Evolutionary conservation across 2,888 invertebrate species (phyloP).

Genomic region (Metopia argyrocephala): DNA sequence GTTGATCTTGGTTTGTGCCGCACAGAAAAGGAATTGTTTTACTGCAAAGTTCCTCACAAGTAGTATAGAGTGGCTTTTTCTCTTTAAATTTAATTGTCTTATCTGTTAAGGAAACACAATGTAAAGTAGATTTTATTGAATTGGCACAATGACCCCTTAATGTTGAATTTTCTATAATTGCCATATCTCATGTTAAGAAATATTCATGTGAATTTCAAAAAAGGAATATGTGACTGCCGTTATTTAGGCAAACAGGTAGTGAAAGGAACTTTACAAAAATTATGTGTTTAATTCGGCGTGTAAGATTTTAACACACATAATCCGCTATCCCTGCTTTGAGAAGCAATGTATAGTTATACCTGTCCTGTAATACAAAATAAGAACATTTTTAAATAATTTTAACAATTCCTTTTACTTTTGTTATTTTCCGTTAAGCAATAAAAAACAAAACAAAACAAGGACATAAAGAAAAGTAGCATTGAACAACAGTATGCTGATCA

Average conservation of each 20-base stretch:
- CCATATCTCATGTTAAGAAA: slow-evolving; percentile 24
- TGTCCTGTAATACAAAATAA: too few relatives aligned
- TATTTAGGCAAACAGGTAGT: background rate
- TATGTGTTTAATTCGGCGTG: background rate
- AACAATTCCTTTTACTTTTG: too few relatives aligned
- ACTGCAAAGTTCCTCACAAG: too few relatives aligned
- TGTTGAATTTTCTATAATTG: slow-evolving; percentile 36
- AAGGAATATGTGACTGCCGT: too few relatives aligned
- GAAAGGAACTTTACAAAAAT: slow-evolving; percentile 11
- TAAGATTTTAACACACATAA: too few relatives aligned
- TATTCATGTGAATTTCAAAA: too few relatives aligned
- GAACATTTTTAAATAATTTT: too few relatives aligned
- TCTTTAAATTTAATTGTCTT: slow-evolving; percentile 10
- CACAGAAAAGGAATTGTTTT: slow-evolving; percentile 43
- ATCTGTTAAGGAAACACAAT: background rate
- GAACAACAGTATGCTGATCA: too few relatives aligned
- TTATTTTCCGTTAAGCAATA: background rate
- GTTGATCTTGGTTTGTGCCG: background rate
- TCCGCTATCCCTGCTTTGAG: too few relatives aligned
- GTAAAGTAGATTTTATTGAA: slow-evolving; percentile 42
- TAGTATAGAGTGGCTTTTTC: too few relatives aligned
- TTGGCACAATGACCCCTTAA: slow-evolving; percentile 39
- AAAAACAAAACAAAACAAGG: background rate
- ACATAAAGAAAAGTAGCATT: too few relatives aligned
- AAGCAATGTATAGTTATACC: too few relatives aligned